phyloP scores from a whole-genome alignment of 92 coral and sea anemone species.

The Epizoanthus rinbou region DNA sequence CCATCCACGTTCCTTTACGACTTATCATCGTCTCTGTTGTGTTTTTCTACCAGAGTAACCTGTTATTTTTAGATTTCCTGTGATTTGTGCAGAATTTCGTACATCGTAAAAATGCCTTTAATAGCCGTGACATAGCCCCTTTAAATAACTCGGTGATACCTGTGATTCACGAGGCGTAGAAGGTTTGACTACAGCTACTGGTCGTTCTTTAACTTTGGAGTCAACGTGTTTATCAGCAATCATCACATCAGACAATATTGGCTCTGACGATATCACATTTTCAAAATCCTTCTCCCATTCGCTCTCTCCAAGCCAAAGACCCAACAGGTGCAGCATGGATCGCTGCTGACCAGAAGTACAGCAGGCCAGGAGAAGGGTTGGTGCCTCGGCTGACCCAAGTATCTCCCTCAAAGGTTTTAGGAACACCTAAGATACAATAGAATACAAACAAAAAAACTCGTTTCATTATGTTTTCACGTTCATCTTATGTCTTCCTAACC shows the following conservation, averaged over 20 bases:
- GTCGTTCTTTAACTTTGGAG: slow-evolving; percentile 36
- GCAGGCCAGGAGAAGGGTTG: slow-evolving; percentile 63
- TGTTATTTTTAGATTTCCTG: no score
- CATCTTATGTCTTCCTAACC: no score
- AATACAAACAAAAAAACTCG: not conserved
- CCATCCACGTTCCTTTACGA: no score
- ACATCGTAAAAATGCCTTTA: no score
- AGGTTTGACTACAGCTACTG: slow-evolving; percentile 69
- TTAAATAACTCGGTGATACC: not conserved
- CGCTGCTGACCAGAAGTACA: slow-evolving; percentile 71
- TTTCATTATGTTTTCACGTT: no score
- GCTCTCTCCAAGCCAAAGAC: slow-evolving; percentile 75
- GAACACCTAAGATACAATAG: slow-evolving; percentile 62
- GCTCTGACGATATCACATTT: slow-evolving; percentile 30
- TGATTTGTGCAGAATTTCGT: no score
- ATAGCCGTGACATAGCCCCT: no score
- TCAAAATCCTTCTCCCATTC: slow-evolving; percentile 85
- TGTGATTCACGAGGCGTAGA: not conserved
- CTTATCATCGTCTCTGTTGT: no score
- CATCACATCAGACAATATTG: slow-evolving; percentile 1
- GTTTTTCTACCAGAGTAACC: no score
- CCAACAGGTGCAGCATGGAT: slow-evolving; percentile 73
- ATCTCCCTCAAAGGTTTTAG: slow-evolving; percentile 74
- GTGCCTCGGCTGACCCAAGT: slow-evolving; percentile 72
- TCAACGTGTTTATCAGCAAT: not conserved